Evolutionary conservation across 2,888 invertebrate species (phyloP).

Genomic region (Agriopis leucophaearia): DNA sequence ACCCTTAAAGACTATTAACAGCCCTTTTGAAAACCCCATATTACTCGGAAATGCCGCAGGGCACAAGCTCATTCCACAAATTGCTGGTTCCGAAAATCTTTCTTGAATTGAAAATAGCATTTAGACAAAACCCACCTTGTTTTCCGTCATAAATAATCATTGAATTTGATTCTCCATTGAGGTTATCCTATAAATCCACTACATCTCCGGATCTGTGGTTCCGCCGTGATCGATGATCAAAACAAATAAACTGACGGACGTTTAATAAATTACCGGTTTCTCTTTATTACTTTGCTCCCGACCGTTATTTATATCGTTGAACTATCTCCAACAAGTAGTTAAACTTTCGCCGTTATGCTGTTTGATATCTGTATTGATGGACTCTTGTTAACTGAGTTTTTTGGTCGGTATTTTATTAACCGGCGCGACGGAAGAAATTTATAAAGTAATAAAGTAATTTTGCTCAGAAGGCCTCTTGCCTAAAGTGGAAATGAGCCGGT

Average conservation of each 20-base stretch:
- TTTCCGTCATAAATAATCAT: slow-evolving; percentile 31
- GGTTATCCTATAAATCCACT: slow-evolving; percentile 39
- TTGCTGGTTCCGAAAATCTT: no score
- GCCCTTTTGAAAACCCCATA: no score
- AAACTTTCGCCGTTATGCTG: slow-evolving; percentile 20
- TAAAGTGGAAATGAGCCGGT: no score
- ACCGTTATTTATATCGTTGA: slow-evolving; percentile 40
- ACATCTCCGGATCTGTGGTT: slow-evolving; percentile 37
- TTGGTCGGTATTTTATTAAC: slow-evolving; percentile 6
- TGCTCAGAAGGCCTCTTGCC: neutral
- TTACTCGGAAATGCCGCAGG: no score
- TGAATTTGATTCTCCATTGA: slow-evolving; percentile 24
- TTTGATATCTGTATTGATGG: slow-evolving; percentile 31
- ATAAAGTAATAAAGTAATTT: no score
- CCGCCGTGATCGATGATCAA: slow-evolving; percentile 49
- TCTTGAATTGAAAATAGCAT: neutral
- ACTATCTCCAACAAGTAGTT: slow-evolving; percentile 32
- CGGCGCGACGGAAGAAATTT: neutral
- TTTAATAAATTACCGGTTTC: slow-evolving; percentile 49
- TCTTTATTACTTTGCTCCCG: slow-evolving; percentile 47
- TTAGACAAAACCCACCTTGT: slow-evolving; percentile 18
- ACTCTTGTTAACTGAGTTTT: slow-evolving; percentile 15
- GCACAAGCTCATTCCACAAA: no score
- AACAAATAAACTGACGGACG: slow-evolving; percentile 47
- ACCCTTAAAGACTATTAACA: no score